Percentiles rank a stretch among this genome's conserved stretches.
Conservation (phyloP, 2,888 invertebrate genomes). For the Rhodophaea formosa region DNA sequence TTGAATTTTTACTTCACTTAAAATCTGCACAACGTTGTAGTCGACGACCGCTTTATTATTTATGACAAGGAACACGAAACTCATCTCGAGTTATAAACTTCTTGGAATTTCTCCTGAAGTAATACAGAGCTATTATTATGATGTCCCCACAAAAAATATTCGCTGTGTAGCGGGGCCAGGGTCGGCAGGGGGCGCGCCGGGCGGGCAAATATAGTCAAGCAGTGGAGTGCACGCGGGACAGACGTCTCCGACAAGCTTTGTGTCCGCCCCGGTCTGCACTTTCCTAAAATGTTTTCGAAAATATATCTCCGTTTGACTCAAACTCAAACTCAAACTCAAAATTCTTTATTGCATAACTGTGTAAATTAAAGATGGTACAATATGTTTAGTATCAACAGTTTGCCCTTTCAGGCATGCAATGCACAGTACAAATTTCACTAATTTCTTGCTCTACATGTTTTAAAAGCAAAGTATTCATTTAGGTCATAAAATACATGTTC, state of each 20-base stretch:
- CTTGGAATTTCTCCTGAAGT: constrained; percentile 81
- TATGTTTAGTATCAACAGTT: no score
- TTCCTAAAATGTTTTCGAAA: constrained; percentile 28
- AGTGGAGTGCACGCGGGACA: constrained; percentile 42
- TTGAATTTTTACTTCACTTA: constrained; percentile 76
- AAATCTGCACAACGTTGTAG: constrained; percentile 79
- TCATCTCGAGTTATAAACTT: constrained; percentile 82
- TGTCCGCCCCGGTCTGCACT: constrained; percentile 24
- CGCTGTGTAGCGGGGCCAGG: constrained; percentile 57
- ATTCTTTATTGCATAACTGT: no score
- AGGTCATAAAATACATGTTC: no score
- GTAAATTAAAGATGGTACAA: no score
- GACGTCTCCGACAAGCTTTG: constrained; percentile 38
- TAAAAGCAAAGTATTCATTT: no score
- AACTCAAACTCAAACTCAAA: no score
- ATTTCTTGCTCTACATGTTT: no score
- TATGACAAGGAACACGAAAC: constrained; percentile 82
- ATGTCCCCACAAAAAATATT: constrained; percentile 80
- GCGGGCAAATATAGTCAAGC: constrained; percentile 45
- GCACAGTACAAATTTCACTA: no score
- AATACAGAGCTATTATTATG: constrained; percentile 81
- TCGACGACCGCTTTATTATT: constrained; percentile 81
- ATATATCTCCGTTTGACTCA: constrained; percentile 26
- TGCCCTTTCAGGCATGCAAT: no score
- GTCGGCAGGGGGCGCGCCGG: constrained; percentile 46